Base-by-base conservation (phyloP, 2,797 vertebrate genomes). In the Fringilla coelebs region DNA sequence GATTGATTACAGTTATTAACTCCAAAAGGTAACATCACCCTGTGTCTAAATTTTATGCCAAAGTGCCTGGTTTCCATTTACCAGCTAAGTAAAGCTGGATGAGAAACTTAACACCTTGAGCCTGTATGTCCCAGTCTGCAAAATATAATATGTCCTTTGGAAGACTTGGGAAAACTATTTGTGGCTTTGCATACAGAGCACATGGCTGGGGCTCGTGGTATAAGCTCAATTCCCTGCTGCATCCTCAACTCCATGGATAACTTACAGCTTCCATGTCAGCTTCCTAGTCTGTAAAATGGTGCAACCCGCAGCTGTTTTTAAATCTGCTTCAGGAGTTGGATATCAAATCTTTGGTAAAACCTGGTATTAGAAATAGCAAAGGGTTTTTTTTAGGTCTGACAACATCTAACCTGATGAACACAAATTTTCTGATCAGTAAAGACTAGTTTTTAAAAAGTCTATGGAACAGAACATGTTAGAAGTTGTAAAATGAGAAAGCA, bases 21-120 rank as follows among this genome's bases (percentile, higher is more conserved):
- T 87, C 77, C 1, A 4, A 91, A 88, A 94, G 79, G 76, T 85
- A 91, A 88, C 66, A 79, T 92, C 79, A 88, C 71, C 85, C 71
- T 55, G 7, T 49, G 51, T 90, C 79, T 81, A 34, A 31, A 78
- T 93, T 96, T 93, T 91, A 91, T 75, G 76, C n/a, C 85, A 28
- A 95, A 94, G 91, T 85, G 85, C 77, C 60, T 48, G 83, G 93
- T 95, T 96, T 95, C 93, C 74, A 85, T 93, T 96, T 95, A 91
- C 85, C 70, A 55, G 58, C 79, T 94, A 94, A 75, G 51, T 31
- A 62, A 91, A 52, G 26, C 73, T 79, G 32, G 62, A 91, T 54
- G 58, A 89, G 96, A 96, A 96, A 96, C 75, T 90, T 90, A 94
- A 96, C 96, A 96, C 94, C 95, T 91, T 10, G 0, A 41, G 63